Base-by-base conservation (phyloP, 1,140 invertebrate species). In the Aphaenogaster rudis region DNA sequence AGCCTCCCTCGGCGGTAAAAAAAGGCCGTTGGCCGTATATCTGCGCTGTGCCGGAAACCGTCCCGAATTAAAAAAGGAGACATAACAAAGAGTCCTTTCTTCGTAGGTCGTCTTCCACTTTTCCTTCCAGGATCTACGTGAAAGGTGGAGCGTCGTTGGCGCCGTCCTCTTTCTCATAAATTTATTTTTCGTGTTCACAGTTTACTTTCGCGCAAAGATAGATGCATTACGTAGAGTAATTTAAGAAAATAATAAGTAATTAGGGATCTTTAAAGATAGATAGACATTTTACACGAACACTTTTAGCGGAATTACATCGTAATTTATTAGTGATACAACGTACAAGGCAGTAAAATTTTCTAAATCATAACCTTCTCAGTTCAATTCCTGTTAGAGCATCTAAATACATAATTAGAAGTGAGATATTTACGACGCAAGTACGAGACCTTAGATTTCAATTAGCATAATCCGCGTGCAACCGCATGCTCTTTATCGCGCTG, bases 21-120 rank as follows among this genome's bases (percentile, higher is more conserved):
- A 52, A 81, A 42, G n/a, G 39, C 3, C 36, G 61, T 77, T 80
- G 79, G 57, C 33, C 88, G 79, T 87, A 87, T 86, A 82, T 88
- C 50, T 88, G 72, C 54, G 45, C 61, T 54, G 52, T 76, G 76
- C 54, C 71, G 89, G 89, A 86, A 89, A 87, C 78, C 72, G 59
- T 15, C 52, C 45, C 42, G 74, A 89, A 89, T 84, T 89, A 81
- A 87, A 90, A 88, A 78, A 88, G 61, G 66, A 87, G 74, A 80
- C 71, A 85, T 89, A 87, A 89, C 72, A 89, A 89, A 89, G 89
- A 77, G 54, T 82, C 45, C 54, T 84, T 87, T 87, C 79, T 82
- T 87, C 52, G 57, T 42, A 52, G 64, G 59, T 78, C 45, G 84
- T 67, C 79, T 74, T 84, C 79, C 54, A 72, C 79, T 71, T 82